Base-by-base conservation (phyloP, 2,113 vertebrate genomes). In the Otus sunia region DNA sequence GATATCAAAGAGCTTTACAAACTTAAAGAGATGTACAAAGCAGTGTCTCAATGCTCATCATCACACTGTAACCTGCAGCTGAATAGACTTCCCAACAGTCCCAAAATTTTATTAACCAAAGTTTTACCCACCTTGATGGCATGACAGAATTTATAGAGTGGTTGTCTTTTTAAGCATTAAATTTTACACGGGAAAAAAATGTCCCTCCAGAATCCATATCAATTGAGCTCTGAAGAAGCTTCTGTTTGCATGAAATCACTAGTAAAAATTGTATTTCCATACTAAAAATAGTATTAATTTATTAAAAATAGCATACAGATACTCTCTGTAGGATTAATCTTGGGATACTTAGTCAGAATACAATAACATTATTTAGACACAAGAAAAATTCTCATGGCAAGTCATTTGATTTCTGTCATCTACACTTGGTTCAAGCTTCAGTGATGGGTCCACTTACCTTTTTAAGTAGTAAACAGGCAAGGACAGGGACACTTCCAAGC, bases 381-480 rank as follows among this genome's bases (percentile, higher is more conserved):
- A 25, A 77, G 60, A 47, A 84, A 60, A 77, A 77, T 49, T 55
- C 50, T 52, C 19, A 77, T n/a, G 29, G 16, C 3, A 37, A 63
- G 15, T 29, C 79, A 9, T 52, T 85, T 75, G 29, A 52, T 39
- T 87, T 15, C 26, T n/a, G 15, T 52, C n/a, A 60, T 29, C 13
- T 20, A 39, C 8, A 67, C 9, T 25, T 6, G 10, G 10, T 37
- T 85, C 18, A 67, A 92, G 72, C 10, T 43, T 60, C 29, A 86
- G 14, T 29, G 29, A 41, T 25, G n/a, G 26, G 20, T 6, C 10
- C 37, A 18, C 30, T 59, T n/a, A 56, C 2, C 7, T 76, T 83
- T 83, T 43, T 36, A 25, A 45, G 26, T 21, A 43, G 11, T 15
- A 50, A 82, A 49, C 0, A 0, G 20, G 15, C 2, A 8, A 62